phyloP scores from a whole-genome alignment of 2,113 vertebrate genomes.

The Syrrhaptes paradoxus region DNA sequence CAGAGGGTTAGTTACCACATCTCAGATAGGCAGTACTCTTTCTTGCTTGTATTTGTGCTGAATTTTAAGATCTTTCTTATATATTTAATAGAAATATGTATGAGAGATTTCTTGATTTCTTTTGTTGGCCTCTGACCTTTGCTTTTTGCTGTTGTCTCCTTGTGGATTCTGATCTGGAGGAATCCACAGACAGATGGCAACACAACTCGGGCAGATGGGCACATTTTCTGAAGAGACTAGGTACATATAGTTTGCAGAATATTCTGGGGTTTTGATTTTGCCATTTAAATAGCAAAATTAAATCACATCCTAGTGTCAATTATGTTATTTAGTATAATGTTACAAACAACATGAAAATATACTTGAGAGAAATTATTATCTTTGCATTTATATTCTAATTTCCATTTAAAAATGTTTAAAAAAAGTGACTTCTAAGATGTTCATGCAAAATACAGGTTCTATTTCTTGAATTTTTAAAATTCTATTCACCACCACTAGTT shows the following conservation, averaged over 20 bases:
- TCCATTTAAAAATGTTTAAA: neutral
- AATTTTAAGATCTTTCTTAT: neutral
- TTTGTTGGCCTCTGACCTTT: neutral
- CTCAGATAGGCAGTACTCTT: neutral
- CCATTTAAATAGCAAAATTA: neutral
- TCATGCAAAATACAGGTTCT: neutral
- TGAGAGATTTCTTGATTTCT: neutral
- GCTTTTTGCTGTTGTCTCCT: neutral
- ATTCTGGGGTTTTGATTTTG: neutral
- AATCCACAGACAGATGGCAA: neutral
- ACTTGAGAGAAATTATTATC: neutral
- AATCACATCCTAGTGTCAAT: neutral
- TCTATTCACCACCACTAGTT: neutral
- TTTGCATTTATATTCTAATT: neutral
- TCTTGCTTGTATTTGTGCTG: neutral
- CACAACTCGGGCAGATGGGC: neutral
- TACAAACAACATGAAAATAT: neutral
- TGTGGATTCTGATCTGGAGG: neutral
- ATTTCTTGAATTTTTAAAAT: neutral
- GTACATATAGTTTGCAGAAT: neutral
- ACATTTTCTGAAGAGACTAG: neutral
- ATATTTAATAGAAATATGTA: neutral
- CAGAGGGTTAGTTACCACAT: neutral
- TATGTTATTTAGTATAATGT: neutral
- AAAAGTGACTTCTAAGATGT: neutral